phyloP scores from a whole-genome alignment of 1,140 invertebrate species.

The Microplitis mediator region DNA sequence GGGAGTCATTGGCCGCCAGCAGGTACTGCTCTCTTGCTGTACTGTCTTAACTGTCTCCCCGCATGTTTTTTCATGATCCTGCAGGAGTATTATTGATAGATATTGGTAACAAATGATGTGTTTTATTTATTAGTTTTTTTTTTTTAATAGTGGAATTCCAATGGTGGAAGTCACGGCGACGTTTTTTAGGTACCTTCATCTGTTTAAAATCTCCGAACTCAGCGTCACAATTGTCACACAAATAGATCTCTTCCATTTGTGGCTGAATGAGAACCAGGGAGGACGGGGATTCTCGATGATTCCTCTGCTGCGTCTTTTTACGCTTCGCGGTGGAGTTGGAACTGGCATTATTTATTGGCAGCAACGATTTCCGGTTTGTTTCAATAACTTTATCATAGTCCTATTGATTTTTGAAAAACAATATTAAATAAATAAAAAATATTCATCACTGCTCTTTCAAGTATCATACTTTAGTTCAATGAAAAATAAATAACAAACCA shows the following conservation, averaged over 20 bases:
- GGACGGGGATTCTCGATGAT: slow-evolving; percentile 37
- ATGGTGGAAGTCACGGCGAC: not conserved
- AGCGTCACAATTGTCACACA: slow-evolving; percentile 76
- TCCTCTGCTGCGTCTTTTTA: slow-evolving; percentile 48
- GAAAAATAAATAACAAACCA: slow-evolving; percentile 63
- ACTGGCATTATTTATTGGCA: slow-evolving; percentile 42
- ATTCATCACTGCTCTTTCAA: not conserved
- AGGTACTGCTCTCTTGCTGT: slow-evolving; percentile 31
- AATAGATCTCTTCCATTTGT: slow-evolving; percentile 69
- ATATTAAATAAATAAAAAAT: no score
- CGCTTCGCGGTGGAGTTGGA: slow-evolving; percentile 50
- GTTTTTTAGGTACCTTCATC: slow-evolving; percentile 60
- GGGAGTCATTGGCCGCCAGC: slow-evolving; percentile 46
- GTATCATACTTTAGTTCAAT: not conserved
- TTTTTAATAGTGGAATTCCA: not conserved
- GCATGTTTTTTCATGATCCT: slow-evolving; percentile 66
- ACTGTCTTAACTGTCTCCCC: slow-evolving; percentile 41
- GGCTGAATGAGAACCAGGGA: slow-evolving; percentile 62
- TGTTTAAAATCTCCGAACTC: slow-evolving; percentile 64
- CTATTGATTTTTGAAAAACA: slow-evolving; percentile 34
- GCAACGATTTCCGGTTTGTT: slow-evolving; percentile 47
- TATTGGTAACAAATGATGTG: not conserved
- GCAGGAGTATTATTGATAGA: slow-evolving; percentile 28
- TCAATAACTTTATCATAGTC: slow-evolving; percentile 56
- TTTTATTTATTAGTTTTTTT: not conserved